Base-by-base conservation (phyloP, 2,888 invertebrate genomes). In the Trichogramma evanescens region DNA sequence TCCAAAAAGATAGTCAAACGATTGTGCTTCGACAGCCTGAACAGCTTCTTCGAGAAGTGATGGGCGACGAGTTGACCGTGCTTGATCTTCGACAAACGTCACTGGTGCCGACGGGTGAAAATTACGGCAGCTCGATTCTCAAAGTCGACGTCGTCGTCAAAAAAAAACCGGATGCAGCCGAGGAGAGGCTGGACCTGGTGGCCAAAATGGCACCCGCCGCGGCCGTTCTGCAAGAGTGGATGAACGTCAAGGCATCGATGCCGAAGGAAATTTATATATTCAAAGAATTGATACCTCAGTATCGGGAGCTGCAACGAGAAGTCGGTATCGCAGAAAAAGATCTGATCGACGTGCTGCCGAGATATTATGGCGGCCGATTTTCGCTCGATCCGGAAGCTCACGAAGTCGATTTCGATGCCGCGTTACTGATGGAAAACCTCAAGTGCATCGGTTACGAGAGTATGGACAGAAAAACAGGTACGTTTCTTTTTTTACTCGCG, bases 81-180 rank as follows among this genome's bases (percentile, higher is more conserved):
- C 64, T 67, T 5, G 66, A 67, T 55, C 71, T 68, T 26, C 63
- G 63, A 3, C 66, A 66, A 0, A 56, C 65, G n/a, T 54, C 54
- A 5, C 50, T 75, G n/a, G 45, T 74, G 9, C 80, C 80, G 13
- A 80, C 82, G 0, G 85, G 85, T 1, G 85, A 86, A 67, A 85
- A 86, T 70, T 86, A 84, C 69, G 85, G 84, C 5, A 84, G 85
- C 66, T 74, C 82, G 1, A 84, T 86, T 76, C 68, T 84, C 0
- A 77, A 79, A 1, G 70, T 73, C 3, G 61, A 69, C 41, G 71
- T 70, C 1, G 50, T 63, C 39, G 63, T 72, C 6, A 66, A 63
- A n/a, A 64, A 52, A 5, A 45, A 59, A 4, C 60, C 69, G 7
- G 45, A 67, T 1, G 61, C 60, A 1, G 59, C 66, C 9, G 59